Evolutionary conservation across 1,140 invertebrate species (phyloP), one percentile per base, ranked within the genome.

Genomic region (Drosophila teissieri): DNA sequence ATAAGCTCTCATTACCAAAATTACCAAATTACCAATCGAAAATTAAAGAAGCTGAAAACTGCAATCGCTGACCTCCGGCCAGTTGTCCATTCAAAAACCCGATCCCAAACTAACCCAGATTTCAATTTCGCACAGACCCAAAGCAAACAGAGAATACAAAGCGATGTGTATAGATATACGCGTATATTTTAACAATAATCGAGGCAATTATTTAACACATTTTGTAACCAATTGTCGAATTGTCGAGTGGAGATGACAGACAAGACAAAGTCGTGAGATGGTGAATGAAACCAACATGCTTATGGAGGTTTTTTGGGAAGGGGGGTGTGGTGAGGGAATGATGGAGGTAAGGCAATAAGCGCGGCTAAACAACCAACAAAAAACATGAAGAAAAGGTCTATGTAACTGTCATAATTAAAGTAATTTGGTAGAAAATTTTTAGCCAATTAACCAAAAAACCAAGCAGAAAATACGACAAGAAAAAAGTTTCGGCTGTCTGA

Each of bases 401-500:
- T 88, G 75, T 86, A 86, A 91, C 83, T 91, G 84, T 84, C 75
- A 89, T 90, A 91, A 91, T 91, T 91, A 91, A 91, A 91, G 89
- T 91, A 91, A 91, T 91, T 91, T 91, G 81, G 89, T 91, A 91
- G 89, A 91, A 91, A 89, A 91, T 86, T 86, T 89, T 91, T 90
- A 91, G 84, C 84, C 89, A 91, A 91, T 91, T 91, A 91, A 90
- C 86, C 84, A 88, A 81, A 90, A 81, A 90, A 90, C 80, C 80
- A 89, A 81, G 84, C 83, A 84, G 84, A 88, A 88, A 88, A 88
- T 84, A 67, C 75, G 77, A 89, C 73, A 64, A 83, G 65, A 80
- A 61, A 58, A 57, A 40, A 36, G 27, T 55, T 61, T 42, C 48
- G 60, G 54, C 44, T 27, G 19, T 55, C 77, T 69, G 67, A 73